A percentile compares a stretch with the other conserved stretches of the same genome.
phyloP scores from a whole-genome alignment of 2,113 vertebrate species.

The Recurvirostra avosetta region DNA sequence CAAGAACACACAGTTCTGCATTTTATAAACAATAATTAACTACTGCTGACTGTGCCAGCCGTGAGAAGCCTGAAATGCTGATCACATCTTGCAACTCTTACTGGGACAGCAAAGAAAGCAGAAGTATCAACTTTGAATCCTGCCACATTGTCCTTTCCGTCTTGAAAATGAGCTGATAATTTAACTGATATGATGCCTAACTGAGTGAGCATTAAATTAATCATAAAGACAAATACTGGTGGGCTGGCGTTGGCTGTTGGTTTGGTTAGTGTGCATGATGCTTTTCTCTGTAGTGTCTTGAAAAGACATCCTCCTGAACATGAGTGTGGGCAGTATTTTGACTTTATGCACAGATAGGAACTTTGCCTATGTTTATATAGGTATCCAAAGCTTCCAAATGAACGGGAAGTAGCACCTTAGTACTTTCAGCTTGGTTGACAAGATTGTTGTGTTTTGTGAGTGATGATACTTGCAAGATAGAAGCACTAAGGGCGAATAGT shows the following conservation, averaged over 20 bases:
- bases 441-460: background rate
- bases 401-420: background rate
- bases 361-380: background rate
- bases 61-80: background rate
- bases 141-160: background rate
- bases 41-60: background rate
- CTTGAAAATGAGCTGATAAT: background rate
- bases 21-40: slow-evolving; percentile 48
- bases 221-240: background rate
- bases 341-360: background rate
- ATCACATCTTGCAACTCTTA: background rate
- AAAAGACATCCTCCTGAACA: background rate
- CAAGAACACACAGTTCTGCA: slow-evolving; percentile 11
- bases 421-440: background rate
- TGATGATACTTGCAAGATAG: background rate
- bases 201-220: background rate
- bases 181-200: background rate
- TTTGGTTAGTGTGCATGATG: background rate
- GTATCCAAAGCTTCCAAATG: background rate
- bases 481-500: background rate
- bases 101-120: background rate
- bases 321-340: background rate
- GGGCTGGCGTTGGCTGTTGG: background rate
- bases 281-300: background rate
- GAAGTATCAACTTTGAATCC: background rate